Base-by-base conservation (phyloP, 2,113 vertebrate species). In the Rhea pennata region DNA sequence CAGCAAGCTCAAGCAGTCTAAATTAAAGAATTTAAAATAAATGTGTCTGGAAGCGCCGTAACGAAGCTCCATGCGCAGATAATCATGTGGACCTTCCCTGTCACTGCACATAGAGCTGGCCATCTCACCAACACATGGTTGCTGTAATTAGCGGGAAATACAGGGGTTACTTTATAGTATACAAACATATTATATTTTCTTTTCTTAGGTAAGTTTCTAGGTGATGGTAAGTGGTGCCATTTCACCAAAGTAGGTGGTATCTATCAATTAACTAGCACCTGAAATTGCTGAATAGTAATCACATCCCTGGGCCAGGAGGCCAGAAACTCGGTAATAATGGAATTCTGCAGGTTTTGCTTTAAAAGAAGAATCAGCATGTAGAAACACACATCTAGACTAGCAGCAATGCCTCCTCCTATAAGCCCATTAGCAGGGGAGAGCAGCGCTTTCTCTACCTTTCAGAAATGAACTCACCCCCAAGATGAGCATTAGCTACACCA, bases 11-110 rank as follows among this genome's bases (percentile, higher is more conserved):
- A 72, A 96, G 71, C 27, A 36, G 39, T n/a, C 4, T 0, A 77
- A 89, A 51, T 51, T 87, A 90, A 54, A 58, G 54, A 76, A 89
- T 80, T 92, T 80, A 72, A 91, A 95, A 95, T 66, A 90, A 90
- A 92, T 80, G 61, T 50, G 36, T 91, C 84, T 96, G 81, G 71
- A 90, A 94, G 48, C n/a, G 40, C 67, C 87, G 40, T 81, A 94
- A 86, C 76, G 88, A 87, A 91, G 40, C 54, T 97, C 8, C 2
- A 81, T 61, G 44, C 67, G 39, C 59, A 86, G 67, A 91, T 29
- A 95, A 87, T 80, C 46, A 83, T 54, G 64, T 31, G 92, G 50
- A 93, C 51, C 46, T 73, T 84, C 71, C 59, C 39, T 91, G 66
- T 85, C 54, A 29, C 4, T 7, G 44, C 62, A 27, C 78, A 91